These are phyloP conservation scores for Corydoras maculifer DNA, from an alignment of 2,113 vertebrate genomes.

Conservation along the genomic window DNA sequence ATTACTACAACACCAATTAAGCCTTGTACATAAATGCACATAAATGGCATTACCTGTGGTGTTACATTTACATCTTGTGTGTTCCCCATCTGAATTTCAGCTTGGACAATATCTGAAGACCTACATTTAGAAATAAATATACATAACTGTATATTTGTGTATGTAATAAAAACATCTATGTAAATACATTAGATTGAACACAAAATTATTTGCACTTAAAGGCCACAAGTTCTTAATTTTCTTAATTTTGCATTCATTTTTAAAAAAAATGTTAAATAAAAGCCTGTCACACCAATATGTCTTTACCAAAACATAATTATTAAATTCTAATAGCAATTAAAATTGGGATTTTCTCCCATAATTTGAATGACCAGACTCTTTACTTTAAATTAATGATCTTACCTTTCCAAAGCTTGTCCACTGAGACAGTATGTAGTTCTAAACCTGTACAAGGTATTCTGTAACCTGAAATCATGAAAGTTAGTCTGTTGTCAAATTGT, in stretches of 20 bases:
- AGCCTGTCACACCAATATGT: too few relatives aligned
- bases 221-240: too few relatives aligned
- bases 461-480: slow-evolving; percentile 10
- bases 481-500: not conserved
- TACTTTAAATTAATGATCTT: not conserved
- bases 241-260: too few relatives aligned
- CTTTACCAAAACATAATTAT: too few relatives aligned
- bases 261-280: too few relatives aligned
- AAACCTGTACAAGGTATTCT: slow-evolving; percentile 31
- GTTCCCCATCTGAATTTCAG: slow-evolving; percentile 60
- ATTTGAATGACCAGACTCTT: not conserved
- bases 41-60: slow-evolving; percentile 45
- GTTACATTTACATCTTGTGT: slow-evolving; percentile 43
- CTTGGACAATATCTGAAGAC: slow-evolving; percentile 4
- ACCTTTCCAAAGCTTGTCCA: slow-evolving; percentile 23
- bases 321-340: not conserved
- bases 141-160: not conserved
- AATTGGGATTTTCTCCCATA: not conserved
- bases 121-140: slow-evolving; percentile 6
- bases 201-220: too few relatives aligned
- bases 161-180: not conserved
- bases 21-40: not conserved
- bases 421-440: not conserved
- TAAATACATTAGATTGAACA: not conserved
- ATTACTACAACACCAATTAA: too few relatives aligned